Conservation (phyloP, 1,140 invertebrate genomes). For the Brachionus calyciflorus region DNA sequence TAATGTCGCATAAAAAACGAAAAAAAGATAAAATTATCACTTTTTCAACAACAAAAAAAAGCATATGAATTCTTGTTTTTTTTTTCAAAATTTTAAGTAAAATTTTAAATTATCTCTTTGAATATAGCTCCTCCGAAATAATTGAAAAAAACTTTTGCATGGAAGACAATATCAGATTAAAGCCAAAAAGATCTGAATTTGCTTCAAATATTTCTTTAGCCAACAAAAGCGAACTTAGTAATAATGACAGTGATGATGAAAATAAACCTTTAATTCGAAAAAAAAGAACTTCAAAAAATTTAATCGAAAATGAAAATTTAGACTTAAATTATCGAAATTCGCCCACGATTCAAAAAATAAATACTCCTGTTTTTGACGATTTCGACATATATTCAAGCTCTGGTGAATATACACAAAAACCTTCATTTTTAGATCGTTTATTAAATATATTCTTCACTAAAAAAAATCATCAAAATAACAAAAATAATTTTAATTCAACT, state of each 20-base stretch:
- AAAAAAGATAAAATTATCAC: too few species aligned
- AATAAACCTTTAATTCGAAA: neutral
- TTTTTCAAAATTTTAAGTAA: neutral
- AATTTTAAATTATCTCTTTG: neutral
- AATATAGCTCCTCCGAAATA: neutral
- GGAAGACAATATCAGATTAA: neutral
- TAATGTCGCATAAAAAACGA: neutral
- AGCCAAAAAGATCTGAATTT: neutral
- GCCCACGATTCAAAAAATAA: neutral
- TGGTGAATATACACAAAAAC: neutral
- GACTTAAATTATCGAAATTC: neutral
- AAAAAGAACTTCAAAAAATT: neutral
- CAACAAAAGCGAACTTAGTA: neutral
- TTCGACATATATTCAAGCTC: neutral
- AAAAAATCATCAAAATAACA: neutral
- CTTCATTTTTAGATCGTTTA: neutral
- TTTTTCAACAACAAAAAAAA: too few species aligned
- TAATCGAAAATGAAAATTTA: neutral
- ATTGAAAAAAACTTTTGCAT: neutral
- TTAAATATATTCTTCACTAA: neutral
- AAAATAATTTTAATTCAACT: neutral
- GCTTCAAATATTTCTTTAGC: neutral
- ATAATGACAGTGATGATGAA: neutral
- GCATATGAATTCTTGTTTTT: too few species aligned
- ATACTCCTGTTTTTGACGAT: slow-evolving; percentile 13